These are phyloP conservation scores for Halictus ligatus DNA, from an alignment of 2,888 invertebrate genomes.

Conservation along the genomic window DNA sequence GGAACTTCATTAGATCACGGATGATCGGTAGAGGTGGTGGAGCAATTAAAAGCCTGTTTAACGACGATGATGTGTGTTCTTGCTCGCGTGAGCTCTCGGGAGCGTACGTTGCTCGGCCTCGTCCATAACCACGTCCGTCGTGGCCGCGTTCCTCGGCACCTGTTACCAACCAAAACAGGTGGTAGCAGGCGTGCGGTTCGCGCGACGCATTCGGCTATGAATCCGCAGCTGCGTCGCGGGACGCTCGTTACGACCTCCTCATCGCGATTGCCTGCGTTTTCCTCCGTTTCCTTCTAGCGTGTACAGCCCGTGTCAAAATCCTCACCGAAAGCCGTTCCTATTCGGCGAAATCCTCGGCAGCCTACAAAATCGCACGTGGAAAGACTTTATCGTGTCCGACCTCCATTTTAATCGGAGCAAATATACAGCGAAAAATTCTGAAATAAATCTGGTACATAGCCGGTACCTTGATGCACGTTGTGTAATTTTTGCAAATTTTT, in stretches of 20 bases:
- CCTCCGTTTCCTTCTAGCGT: conserved; percentile 38
- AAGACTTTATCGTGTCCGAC: no score
- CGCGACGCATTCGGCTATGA: conserved; percentile 16
- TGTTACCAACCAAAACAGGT: conserved; percentile 54
- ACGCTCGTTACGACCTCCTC: neutral
- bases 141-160: conserved; percentile 35
- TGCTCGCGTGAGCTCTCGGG: neutral
- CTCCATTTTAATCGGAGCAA: no score
- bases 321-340: neutral
- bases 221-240: conserved; percentile 42
- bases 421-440: no score
- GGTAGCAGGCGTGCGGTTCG: conserved; percentile 16
- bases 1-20: conserved; percentile 26
- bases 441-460: no score
- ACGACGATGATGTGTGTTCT: conserved; percentile 14
- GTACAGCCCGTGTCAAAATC: neutral
- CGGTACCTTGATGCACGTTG: neutral
- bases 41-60: conserved; percentile 46
- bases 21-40: conserved; percentile 18
- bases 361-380: no score
- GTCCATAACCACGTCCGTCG: neutral
- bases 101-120: neutral
- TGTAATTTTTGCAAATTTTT: neutral
- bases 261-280: conserved; percentile 20
- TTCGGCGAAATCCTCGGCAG: no score